Evolutionary conservation across 2,888 invertebrate genomes (phyloP), one percentile per base, ranked within the genome.

Genomic region (Andrena marginata): DNA sequence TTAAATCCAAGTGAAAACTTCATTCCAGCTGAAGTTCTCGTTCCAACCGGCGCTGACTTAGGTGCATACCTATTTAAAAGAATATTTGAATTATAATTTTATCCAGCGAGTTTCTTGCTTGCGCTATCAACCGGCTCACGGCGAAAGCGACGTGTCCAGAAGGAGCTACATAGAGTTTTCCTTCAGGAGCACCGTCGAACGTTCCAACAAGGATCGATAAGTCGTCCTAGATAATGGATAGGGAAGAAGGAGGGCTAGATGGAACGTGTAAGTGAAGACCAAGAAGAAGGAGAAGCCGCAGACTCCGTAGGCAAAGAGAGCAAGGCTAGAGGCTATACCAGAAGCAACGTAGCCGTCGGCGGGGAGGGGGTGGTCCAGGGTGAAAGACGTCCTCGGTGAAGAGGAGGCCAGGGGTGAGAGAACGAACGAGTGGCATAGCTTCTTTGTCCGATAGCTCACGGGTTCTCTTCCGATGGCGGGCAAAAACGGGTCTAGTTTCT

Each of bases 401-500:
- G 85, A 77, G 72, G 72, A 56, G 54, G 35, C 4, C 62, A 56
- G 64, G 65, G 70, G 70, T 56, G 62, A 65, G 65, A 54, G 80
- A 56, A 56, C 64, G 82, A 83, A 89, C 87, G 87, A 88, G 86
- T 86, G 87, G 84, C 87, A 81, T 84, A 86, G 86, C 89, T 92
- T 92, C 92, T 92, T 92, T 92, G 92, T 90, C 90, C 90, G 91
- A 92, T 92, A 92, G 92, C 92, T 90, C 89, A 91, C 91, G 90
- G 87, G 90, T 88, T 88, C 87, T 89, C 91, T 90, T 89, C 82
- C 79, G 87, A 84, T 78, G 78, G 74, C 80, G 82, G 84, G 89
- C 92, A 94, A 94, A 94, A 94, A 94, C 93, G 93, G 89, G 94
- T 94, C 94, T 93, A 94, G 94, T 93, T 94, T 94, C 94, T 94